phyloP scores from a whole-genome alignment of 2,113 vertebrate species.

The Arothron firmamentum region DNA sequence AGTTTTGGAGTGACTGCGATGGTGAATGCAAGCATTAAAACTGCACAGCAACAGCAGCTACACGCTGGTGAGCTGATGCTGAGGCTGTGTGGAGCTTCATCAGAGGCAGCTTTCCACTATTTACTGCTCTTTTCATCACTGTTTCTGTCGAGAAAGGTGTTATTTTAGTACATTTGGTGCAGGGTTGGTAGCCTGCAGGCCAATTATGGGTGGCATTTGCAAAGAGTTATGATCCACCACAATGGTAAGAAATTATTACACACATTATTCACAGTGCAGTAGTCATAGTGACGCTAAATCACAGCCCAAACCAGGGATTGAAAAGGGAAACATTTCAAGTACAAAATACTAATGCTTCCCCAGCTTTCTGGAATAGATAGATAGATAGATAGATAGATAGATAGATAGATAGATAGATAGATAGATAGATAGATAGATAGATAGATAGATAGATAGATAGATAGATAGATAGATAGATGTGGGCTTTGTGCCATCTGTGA shows the following conservation, averaged over 20 bases:
- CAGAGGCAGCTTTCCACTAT: slow-evolving; percentile 13
- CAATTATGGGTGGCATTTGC: slow-evolving; percentile 19
- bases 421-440: too few relatives aligned
- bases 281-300: not conserved
- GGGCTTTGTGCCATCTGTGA: not conserved
- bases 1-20: slow-evolving; percentile 22
- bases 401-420: too few relatives aligned
- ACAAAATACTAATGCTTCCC: slow-evolving; percentile 10
- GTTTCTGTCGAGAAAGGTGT: slow-evolving; percentile 34
- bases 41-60: not conserved
- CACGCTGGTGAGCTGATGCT: slow-evolving; percentile 9
- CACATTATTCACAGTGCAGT: slow-evolving; percentile 42
- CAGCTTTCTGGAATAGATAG: not conserved
- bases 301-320: not conserved
- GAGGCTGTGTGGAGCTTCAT: slow-evolving; percentile 21
- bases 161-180: slow-evolving; percentile 45
- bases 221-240: slow-evolving; percentile 30
- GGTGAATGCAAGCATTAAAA: slow-evolving; percentile 12
- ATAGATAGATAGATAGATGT: too few relatives aligned
- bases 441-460: too few relatives aligned
- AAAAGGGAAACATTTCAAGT: not conserved
- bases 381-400: too few relatives aligned
- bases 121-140: slow-evolving; percentile 40
- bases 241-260: slow-evolving; percentile 31
- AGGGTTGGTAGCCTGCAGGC: slow-evolving; percentile 30